Evolutionary conservation across 2,113 vertebrate genomes (phyloP).

Genomic region (Acanthisitta chloris): DNA sequence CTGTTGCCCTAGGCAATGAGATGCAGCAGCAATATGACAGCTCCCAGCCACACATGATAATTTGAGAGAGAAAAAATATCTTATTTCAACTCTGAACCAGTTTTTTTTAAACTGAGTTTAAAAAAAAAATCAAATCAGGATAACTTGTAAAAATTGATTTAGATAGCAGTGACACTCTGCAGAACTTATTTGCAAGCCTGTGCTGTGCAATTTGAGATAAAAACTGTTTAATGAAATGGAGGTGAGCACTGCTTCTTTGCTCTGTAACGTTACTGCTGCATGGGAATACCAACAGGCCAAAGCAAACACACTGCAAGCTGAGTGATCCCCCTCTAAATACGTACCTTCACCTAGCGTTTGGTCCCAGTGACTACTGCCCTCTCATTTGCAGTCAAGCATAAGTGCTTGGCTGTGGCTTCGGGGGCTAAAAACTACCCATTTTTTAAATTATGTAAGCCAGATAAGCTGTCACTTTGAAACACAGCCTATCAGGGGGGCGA

Average conservation of each 20-base stretch:
- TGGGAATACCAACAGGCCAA: neutral
- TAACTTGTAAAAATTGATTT: conserved; percentile 40
- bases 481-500: neutral
- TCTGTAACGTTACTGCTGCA: neutral
- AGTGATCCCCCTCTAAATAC: neutral
- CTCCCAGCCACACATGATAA: conserved; percentile 26
- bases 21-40: conserved; percentile 50
- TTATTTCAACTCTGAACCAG: neutral
- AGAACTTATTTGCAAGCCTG: conserved; percentile 54
- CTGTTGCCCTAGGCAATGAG: conserved; percentile 44
- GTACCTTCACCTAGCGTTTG: neutral
- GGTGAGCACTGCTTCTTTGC: neutral
- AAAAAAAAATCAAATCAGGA: neutral
- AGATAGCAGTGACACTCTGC: conserved; percentile 14
- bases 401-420: neutral
- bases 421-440: neutral
- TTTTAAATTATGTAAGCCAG: neutral
- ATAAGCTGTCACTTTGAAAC: conserved; percentile 7
- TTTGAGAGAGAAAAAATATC: conserved; percentile 19
- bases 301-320: neutral
- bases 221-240: neutral
- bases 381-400: neutral
- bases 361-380: neutral
- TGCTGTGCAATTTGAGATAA: conserved; percentile 13
- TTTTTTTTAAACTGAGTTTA: too few species aligned